Conservation (phyloP, 2,113 vertebrate species). For the Osmerus eperlanus region DNA sequence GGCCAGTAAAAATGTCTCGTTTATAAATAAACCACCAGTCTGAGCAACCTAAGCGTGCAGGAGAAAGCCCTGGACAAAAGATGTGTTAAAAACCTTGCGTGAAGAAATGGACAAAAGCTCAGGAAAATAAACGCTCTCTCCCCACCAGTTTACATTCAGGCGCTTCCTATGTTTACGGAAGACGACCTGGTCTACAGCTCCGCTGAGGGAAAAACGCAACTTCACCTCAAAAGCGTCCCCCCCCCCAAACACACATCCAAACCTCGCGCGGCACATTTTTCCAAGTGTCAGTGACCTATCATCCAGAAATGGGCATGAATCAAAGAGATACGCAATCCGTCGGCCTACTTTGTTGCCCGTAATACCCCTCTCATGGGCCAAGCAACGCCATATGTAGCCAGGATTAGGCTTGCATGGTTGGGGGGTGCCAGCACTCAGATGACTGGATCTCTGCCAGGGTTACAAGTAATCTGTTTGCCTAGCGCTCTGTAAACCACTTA, state of each 20-base stretch:
- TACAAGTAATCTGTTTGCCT: slow-evolving; percentile 46
- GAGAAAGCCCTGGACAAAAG: background rate
- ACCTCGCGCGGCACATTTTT: slow-evolving; percentile 29
- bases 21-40: slow-evolving; percentile 28
- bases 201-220: background rate
- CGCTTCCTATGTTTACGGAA: slow-evolving; percentile 53
- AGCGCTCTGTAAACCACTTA: slow-evolving; percentile 38
- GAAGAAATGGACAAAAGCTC: background rate
- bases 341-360: slow-evolving; percentile 9
- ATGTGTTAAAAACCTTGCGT: background rate
- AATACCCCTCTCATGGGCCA: background rate
- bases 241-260: slow-evolving; percentile 1
- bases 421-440: slow-evolving; percentile 13
- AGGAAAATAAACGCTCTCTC: slow-evolving; percentile 1
- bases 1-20: background rate
- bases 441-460: slow-evolving; percentile 37
- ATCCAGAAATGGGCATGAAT: slow-evolving; percentile 15
- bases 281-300: slow-evolving; percentile 16
- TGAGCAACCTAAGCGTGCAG: background rate
- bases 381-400: background rate
- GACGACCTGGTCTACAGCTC: slow-evolving; percentile 20
- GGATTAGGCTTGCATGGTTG: slow-evolving; percentile 5
- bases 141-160: slow-evolving; percentile 40
- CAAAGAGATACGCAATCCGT: slow-evolving; percentile 1
- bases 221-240: slow-evolving; percentile 33